Base-by-base conservation (phyloP, 1,140 invertebrate genomes). In the Leptopilina clavipes region DNA sequence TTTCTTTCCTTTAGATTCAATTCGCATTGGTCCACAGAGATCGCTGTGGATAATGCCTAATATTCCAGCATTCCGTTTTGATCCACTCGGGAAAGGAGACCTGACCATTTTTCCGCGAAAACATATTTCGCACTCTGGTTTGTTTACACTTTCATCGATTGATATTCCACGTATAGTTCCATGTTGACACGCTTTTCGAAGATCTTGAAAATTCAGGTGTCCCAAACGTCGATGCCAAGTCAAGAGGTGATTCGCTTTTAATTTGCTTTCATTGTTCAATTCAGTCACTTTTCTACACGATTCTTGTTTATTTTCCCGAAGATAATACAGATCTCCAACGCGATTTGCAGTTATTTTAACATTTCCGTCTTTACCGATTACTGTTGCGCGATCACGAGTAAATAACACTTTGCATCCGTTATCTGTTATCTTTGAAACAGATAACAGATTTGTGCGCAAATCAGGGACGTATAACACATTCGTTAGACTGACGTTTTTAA, bases 1-100 rank as follows among this genome's bases (percentile, higher is more conserved):
- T 87, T 31, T 89, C 86, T 44, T 82, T 43, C 72, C 73, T 72
- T 11, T 81, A 11, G 11, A 31, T 54, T 72, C 75, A 6, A 45
- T 14, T 0, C 44, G 44, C 44, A 45, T 45, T 12, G 44, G 44
- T 14, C 44, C 44, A 45, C 44, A 45, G 10, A 45, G 11, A 45
- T 45, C 44, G 11, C 44, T 45, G 44, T 45, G 44, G 14, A 45
- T 14, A n/a, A 45, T 45, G 14, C 11, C 44, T 12, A 45, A 3
- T 14, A 45, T 6, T 45, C 11, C 11, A 14, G n/a, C 14, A 5
- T 52, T 17, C 14, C 48, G 48, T n/a, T 52, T 7, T 8, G n/a
- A 17, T 0, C 6, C 14, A 2, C 3, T 3, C 6, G 48, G n/a
- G 17, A 52, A 52, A 17, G 48, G 48, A 17, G 48, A 17, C 6